Conservation (phyloP, 2,113 vertebrate genomes). For the Xenopus tropicalis region DNA sequence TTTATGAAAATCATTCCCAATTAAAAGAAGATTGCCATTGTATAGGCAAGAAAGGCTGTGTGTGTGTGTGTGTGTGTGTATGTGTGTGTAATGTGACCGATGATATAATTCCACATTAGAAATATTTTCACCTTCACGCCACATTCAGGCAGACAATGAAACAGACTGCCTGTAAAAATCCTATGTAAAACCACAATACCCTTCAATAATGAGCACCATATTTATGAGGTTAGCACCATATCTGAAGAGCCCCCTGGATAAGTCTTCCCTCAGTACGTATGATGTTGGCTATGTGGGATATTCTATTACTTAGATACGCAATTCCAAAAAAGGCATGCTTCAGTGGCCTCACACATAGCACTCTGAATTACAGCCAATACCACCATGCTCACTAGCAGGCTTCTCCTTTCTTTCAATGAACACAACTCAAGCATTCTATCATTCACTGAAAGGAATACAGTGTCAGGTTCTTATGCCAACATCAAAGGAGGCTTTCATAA, state of each 20-base stretch:
- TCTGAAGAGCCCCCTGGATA: not conserved
- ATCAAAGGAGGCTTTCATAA: not conserved
- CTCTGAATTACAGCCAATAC: slow-evolving; percentile 35
- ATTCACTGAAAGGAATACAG: not conserved
- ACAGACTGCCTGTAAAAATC: not conserved
- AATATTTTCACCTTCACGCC: slow-evolving; percentile 2
- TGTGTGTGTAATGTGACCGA: slow-evolving; percentile 4
- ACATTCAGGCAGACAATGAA: not conserved
- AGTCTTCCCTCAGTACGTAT: slow-evolving; percentile 6
- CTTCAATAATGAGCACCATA: slow-evolving; percentile 12
- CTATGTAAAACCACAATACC: not conserved
- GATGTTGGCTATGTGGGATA: slow-evolving; percentile 24
- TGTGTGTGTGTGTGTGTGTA: not conserved
- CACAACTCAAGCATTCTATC: not conserved
- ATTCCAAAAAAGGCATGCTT: slow-evolving; percentile 38
- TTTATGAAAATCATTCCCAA: not conserved
- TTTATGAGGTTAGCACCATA: not conserved
- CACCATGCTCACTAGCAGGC: slow-evolving; percentile 21
- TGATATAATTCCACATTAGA: not conserved
- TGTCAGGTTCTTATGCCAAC: not conserved
- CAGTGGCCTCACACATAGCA: slow-evolving; percentile 33
- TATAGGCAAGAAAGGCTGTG: not conserved
- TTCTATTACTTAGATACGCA: slow-evolving; percentile 11
- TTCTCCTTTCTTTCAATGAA: slow-evolving; percentile 23
- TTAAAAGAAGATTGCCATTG: slow-evolving; percentile 9